Base-by-base conservation (phyloP, 2,113 vertebrate species). In the Daphoenositta chrysoptera region DNA sequence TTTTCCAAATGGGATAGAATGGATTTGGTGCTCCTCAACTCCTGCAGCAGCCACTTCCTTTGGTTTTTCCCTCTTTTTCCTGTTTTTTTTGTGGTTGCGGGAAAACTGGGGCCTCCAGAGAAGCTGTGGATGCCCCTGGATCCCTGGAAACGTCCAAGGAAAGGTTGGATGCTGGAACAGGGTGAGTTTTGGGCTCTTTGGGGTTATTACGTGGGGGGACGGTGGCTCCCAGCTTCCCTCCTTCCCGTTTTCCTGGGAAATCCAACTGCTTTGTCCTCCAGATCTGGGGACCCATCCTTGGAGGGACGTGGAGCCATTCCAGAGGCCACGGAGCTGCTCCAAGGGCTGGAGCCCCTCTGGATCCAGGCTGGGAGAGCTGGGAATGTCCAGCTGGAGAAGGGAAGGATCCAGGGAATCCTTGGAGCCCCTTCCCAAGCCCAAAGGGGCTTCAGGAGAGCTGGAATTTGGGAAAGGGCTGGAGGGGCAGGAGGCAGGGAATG, bases 21-120 rank as follows among this genome's bases (percentile, higher is more conserved):
- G 1, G 3, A 71, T 30, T 35, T 6, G 35, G 13, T 14, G 33
- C 8, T 1, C 44, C 53, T 8, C 3, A 44, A 22, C 26, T 5
- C 51, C 26, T 4, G 31, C 27, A 47, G 65, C 31, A 21, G 15
- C 51, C 40, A 0, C 33, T 22, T 8, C 24, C 6, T 68, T 53
- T 7, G 3, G 4, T 4, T 11, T 18, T 11, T 10, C 5, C 2
- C 2, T 5, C n/a, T 1, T 48, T 23, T 56, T 78, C 35, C 18
- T 16, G 45, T 35, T 35, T 24, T 13, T 19, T 19, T 47, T 47
- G 3, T 6, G 35, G 48, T 13, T 21, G 39, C 26, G 71, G 20
- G 68, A 7, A 27, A 63, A 40, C 4, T 8, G 57, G 27, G 44
- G 28, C 16, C 5, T 27, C 54, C 1, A 1, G 27, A 48, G n/a